Evolutionary conservation across 2,888 invertebrate genomes (phyloP), one percentile per base, ranked within the genome.

Genomic region (Belgica antarctica): DNA sequence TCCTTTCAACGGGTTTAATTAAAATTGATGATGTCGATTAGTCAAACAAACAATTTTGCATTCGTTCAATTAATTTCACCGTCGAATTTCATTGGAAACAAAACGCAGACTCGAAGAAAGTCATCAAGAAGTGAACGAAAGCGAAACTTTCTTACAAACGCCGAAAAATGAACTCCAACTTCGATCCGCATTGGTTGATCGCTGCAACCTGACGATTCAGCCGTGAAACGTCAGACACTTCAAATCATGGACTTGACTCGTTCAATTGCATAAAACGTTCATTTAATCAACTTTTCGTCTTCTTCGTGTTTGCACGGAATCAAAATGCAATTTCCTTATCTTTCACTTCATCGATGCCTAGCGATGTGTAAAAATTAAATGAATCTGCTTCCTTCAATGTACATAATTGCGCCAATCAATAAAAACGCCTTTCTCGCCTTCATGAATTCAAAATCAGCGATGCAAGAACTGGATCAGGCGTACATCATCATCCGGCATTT

Each of bases 311-410:
- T 52, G 52, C 19, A 52, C 52, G 17, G 52, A 52, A 52, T 22
- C 52, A 52, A 41, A 41, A 5, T 52, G 52, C 52, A n/a, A 52
- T 12, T 52, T 52, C 52, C 52, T 52, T 52, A 52, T 52, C 52
- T 19, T n/a, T 8, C 34, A 7, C 52, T 17, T 22, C 19, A 52
- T 52, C 52, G 12, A 52, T 2, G 19, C n/a, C 22, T 12, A 22
- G 4, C 22, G 22, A 52, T 22, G 52, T 52, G 52, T 52, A n/a
- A 52, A 52, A 17, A 52, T 31, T 31, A 8, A 31, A 31, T 31
- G 5, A 8, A 17, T 22, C 22, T 10, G 22, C 52, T 52, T 52
- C 52, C 52, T 52, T 17, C 52, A 22, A n/a, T n/a, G n/a, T n/a
- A n/a, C n/a, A n/a, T n/a, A n/a, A n/a, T 52, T 22, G 52, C 2